Base-by-base conservation (phyloP, 2,797 vertebrate species). In the Esox lucius region DNA sequence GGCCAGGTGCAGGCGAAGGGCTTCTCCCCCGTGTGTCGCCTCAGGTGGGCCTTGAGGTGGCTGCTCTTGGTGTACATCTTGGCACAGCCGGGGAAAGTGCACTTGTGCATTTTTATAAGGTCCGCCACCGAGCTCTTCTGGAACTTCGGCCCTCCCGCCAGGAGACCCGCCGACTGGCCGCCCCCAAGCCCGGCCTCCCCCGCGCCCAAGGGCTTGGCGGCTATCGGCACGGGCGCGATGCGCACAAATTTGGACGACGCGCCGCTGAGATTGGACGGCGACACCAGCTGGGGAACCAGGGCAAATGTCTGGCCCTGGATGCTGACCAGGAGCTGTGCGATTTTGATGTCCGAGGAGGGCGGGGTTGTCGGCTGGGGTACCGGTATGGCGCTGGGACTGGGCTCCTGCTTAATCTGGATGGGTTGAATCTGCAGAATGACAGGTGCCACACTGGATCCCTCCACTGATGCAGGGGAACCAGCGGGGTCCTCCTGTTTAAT, bases 61-160 rank as follows among this genome's bases (percentile, higher is more conserved):
- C 98, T 99, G 92, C 98, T 99, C 91, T 99, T 99, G 48, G 98
- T 98, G 92, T 99, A 99, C 97, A 98, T 98, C 94, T 99, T 99
- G 90, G 95, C 96, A 86, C 98, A 99, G 79, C 97, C 96, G 0
- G 96, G 96, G 82, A 99, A 99, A 88, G 96, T 96, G 87, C 98
- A 99, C 93, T 98, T 98, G 90, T 99, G 98, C 98, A 99, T 99
- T 95, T 99, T 99, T 86, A 99, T 96, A 71, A 99, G 96, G 93
- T 99, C 97, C 12, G 97, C 94, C 4, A 97, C 95, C 0, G 96
- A 93, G 77, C 94, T 98, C 91, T 98, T 98, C 92, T 95, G 95
- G 90, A 96, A 97, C 91, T 97, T 96, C 89, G 97, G 96, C 62
- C 96, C 94, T 51, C 95, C 94, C 3, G 95, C 80, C 31, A 98